A percentile compares a stretch with the other conserved stretches of the same genome.
phyloP scores from a whole-genome alignment of 2,888 invertebrate species.

The Mechanitis messenoides region DNA sequence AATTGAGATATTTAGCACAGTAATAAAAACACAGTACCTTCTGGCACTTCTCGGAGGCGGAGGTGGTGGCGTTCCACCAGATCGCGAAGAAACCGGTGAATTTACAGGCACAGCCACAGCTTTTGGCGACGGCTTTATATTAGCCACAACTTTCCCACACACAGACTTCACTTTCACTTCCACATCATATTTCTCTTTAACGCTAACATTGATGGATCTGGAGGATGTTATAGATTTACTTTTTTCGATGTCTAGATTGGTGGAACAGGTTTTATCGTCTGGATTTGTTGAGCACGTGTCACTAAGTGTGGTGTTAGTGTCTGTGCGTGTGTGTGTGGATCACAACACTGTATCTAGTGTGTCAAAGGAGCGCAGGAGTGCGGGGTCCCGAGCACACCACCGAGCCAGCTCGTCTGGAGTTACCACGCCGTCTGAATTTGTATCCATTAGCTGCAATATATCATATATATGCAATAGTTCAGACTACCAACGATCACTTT shows the following conservation, averaged over 20 bases:
- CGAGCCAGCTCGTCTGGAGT: conserved; percentile 87
- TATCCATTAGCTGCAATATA: conserved; percentile 82
- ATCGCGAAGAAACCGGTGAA: conserved; percentile 5
- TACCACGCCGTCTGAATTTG: conserved; percentile 87
- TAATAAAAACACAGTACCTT: conserved; percentile 16
- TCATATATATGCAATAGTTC: too few species aligned
- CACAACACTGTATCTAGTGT: conserved; percentile 87
- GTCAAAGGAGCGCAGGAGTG: conserved; percentile 81
- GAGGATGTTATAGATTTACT: conserved; percentile 10
- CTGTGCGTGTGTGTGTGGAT: conserved; percentile 44
- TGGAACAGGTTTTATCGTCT: conserved; percentile 2
- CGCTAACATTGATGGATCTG: neutral
- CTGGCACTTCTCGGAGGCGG: conserved; percentile 27
- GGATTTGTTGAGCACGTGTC: conserved; percentile 8
- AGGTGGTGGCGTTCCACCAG: conserved; percentile 25
- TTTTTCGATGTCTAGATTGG: neutral
- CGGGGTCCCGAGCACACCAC: conserved; percentile 86
- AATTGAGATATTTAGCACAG: too few species aligned
- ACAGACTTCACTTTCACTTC: conserved; percentile 1
- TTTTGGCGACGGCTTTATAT: conserved; percentile 13
- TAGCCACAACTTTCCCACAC: conserved; percentile 9
- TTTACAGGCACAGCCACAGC: conserved; percentile 11
- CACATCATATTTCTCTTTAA: neutral
- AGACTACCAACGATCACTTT: too few species aligned
- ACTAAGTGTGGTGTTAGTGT: conserved; percentile 2